Percentiles rank a stretch among this genome's conserved stretches.
Evolutionary conservation across 1,140 invertebrate genomes (phyloP).

Genomic region (Homalodisca vitripennis): DNA sequence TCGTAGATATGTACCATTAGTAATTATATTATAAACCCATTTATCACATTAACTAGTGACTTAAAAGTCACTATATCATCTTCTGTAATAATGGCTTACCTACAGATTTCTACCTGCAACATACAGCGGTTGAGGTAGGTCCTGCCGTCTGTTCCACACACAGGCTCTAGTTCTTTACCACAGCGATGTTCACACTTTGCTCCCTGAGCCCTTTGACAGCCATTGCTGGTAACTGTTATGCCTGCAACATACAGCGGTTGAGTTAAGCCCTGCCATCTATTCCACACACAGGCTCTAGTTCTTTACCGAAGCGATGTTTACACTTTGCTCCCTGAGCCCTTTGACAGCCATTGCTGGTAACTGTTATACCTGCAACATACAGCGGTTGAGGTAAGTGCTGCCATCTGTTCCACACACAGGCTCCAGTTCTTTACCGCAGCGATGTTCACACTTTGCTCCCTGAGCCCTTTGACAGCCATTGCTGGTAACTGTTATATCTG

Average conservation of each 20-base stretch:
- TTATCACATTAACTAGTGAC: no score
- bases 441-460: slow-evolving; percentile 73
- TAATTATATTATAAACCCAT: no score
- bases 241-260: slow-evolving; percentile 52
- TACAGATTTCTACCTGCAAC: slow-evolving; percentile 82
- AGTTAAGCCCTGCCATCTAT: slow-evolving; percentile 86
- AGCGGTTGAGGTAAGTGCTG: slow-evolving; percentile 85
- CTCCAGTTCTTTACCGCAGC: slow-evolving; percentile 78
- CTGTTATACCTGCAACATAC: slow-evolving; percentile 74
- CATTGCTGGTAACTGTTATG: slow-evolving; percentile 34
- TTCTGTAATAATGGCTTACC: no score
- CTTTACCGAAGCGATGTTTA: slow-evolving; percentile 72
- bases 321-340: slow-evolving; percentile 74
- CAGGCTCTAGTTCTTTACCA: slow-evolving; percentile 76
- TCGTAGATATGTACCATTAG: no score
- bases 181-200: slow-evolving; percentile 77
- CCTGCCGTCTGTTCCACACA: slow-evolving; percentile 86
- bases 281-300: slow-evolving; percentile 86
- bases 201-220: slow-evolving; percentile 67
- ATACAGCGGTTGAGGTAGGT: slow-evolving; percentile 91
- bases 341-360: slow-evolving; percentile 54
- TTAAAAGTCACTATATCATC: no score
- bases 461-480: slow-evolving; percentile 63
- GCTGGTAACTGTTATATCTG: slow-evolving; percentile 17
- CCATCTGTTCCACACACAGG: slow-evolving; percentile 89